Base-by-base conservation (phyloP, 2,797 vertebrate genomes). In the Caiman crocodilus region DNA sequence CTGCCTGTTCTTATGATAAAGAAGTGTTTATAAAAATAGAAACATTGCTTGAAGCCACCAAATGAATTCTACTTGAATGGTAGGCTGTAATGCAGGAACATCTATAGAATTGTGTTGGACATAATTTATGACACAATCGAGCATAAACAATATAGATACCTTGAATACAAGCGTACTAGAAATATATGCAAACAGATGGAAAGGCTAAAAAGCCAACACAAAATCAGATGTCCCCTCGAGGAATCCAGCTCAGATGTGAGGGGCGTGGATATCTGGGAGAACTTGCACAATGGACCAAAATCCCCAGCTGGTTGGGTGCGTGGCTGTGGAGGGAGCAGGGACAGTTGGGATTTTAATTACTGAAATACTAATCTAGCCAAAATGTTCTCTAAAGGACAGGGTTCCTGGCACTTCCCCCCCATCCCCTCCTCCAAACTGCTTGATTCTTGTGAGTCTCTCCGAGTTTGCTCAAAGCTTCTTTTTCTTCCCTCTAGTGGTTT, bases 401-500 rank as follows among this genome's bases (percentile, higher is more conserved):
- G 42, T 50, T 50, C 42, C 42, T 50, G 10, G 9, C 42, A 50
- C 42, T 50, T 10, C 42, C 42, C 42, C 42, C 3, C 35, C 35
- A 25, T 79, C 9, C 57, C 20, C 4, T 10, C 18, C 5, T 26
- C 80, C 12, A 9, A 75, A 0, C 5, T 79, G 11, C 64, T 86
- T 69, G 21, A 14, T 89, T 4, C 28, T 87, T 13, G 3, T 64
- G 16, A 80, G n/a, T 15, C 63, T 28, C 50, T 88, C 5, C 1
- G 17, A 73, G 81, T 87, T 8, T 92, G 74, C 20, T 84, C 95
- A 78, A 94, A 57, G 89, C 10, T 7, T 9, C 4, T 56, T 83
- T 64, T 69, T 82, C 73, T 16, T 30, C 26, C 95, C 80, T 65
- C 50, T 79, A 98, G 98, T 98, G 98, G 98, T 98, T 97, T 91